These are phyloP conservation scores for Lepidostoma basale DNA, from an alignment of 1,140 invertebrate genomes.

Conservation along the genomic window DNA sequence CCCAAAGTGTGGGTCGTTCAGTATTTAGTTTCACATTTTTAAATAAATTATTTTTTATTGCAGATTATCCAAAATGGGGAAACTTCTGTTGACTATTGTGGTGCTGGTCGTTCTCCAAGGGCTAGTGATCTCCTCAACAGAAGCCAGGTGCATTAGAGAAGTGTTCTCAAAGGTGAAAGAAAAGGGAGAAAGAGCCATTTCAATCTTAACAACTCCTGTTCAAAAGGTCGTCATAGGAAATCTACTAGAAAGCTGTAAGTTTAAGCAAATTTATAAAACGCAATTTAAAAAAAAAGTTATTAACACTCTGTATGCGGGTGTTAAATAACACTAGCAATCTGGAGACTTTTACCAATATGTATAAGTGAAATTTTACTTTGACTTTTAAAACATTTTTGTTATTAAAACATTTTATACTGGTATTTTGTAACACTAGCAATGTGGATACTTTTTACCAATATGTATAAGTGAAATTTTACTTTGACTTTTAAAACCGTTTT, in stretches of 20 bases:
- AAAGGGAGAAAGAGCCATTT: conserved; percentile 18
- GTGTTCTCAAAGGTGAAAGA: background rate
- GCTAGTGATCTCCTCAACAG: background rate
- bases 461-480: too few relatives aligned
- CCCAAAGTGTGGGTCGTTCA: too few relatives aligned
- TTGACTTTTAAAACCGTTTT: too few relatives aligned
- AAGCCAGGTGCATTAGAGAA: background rate
- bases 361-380: too few relatives aligned
- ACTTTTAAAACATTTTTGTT: too few relatives aligned
- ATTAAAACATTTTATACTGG: too few relatives aligned
- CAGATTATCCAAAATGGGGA: background rate
- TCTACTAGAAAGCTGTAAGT: conserved; percentile 34
- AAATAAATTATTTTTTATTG: background rate
- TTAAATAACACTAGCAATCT: too few relatives aligned
- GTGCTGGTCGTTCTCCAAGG: background rate
- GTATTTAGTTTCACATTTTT: background rate
- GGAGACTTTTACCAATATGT: too few relatives aligned
- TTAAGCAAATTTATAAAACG: background rate
- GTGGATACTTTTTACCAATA: too few relatives aligned
- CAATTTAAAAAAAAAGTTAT: background rate
- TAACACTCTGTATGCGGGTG: too few relatives aligned
- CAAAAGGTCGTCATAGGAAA: conserved; percentile 21
- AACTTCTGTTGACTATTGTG: background rate
- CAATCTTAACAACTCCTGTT: conserved; percentile 25
- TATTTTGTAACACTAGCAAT: too few relatives aligned